Evolutionary conservation across 2,888 invertebrate genomes (phyloP).

Genomic region (Microctonus aethiopoides): DNA sequence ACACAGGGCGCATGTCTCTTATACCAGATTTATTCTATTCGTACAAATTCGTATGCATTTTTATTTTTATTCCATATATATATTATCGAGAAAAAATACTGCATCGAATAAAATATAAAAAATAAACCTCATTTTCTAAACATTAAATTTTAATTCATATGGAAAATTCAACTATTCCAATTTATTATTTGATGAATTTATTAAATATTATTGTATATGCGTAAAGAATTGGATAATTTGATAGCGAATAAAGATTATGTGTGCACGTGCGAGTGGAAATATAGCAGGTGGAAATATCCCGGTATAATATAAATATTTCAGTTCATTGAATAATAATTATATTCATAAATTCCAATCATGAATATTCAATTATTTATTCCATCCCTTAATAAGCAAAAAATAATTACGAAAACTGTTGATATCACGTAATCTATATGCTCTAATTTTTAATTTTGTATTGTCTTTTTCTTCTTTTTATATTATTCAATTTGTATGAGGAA

Average conservation of each 20-base stretch:
- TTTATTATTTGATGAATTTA: background rate
- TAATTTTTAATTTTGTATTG: no score
- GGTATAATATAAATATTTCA: background rate
- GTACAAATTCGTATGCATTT: conserved; percentile 31
- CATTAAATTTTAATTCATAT: background rate
- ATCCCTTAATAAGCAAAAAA: background rate
- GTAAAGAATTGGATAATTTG: no score
- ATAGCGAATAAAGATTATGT: background rate
- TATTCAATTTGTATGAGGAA: no score
- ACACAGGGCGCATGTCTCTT: conserved; percentile 44
- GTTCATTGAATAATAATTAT: background rate
- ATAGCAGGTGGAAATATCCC: background rate
- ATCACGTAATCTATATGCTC: no score
- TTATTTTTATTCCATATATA: conserved; percentile 31
- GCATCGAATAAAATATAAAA: background rate
- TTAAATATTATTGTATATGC: no score
- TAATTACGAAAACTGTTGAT: no score
- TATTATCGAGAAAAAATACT: background rate
- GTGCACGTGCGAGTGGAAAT: background rate
- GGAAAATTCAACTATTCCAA: background rate
- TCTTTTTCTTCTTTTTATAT: no score
- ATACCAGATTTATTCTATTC: conserved; percentile 37
- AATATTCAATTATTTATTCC: background rate
- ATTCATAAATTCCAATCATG: background rate
- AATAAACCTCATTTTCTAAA: background rate